Conservation (phyloP, 2,797 vertebrate genomes). For the Pogoniulus pusillus region DNA sequence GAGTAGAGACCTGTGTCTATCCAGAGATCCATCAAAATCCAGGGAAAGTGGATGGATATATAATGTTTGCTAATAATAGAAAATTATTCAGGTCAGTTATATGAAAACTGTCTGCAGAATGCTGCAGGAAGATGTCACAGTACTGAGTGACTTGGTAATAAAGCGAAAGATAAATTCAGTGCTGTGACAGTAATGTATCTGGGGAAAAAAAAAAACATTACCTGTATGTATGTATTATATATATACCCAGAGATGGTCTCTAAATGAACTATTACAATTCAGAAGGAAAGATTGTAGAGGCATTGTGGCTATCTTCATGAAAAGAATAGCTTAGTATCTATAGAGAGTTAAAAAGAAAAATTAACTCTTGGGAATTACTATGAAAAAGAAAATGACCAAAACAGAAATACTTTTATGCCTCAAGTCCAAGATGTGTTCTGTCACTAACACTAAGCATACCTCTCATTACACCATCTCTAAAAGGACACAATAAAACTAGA, state of each 20-base stretch:
- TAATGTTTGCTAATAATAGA: background rate
- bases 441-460: background rate
- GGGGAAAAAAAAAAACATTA: background rate
- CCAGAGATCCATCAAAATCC: background rate
- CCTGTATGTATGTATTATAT: background rate
- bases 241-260: background rate
- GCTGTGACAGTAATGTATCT: background rate
- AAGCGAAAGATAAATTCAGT: background rate
- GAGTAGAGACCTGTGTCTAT: background rate
- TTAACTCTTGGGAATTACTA: background rate
- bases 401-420: conserved; percentile 4
- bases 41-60: background rate
- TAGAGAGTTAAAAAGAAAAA: conserved; percentile 16
- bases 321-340: conserved; percentile 6
- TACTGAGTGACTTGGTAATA: background rate
- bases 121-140: background rate
- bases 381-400: conserved; percentile 26
- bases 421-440: background rate
- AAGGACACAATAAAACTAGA: conserved; percentile 22
- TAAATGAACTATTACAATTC: background rate
- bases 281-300: background rate
- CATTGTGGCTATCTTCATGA: background rate
- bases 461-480: background rate
- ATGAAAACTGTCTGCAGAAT: background rate
- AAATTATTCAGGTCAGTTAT: background rate